Evolutionary conservation across 2,888 invertebrate genomes (phyloP).

Genomic region (Argyresthia albistria): DNA sequence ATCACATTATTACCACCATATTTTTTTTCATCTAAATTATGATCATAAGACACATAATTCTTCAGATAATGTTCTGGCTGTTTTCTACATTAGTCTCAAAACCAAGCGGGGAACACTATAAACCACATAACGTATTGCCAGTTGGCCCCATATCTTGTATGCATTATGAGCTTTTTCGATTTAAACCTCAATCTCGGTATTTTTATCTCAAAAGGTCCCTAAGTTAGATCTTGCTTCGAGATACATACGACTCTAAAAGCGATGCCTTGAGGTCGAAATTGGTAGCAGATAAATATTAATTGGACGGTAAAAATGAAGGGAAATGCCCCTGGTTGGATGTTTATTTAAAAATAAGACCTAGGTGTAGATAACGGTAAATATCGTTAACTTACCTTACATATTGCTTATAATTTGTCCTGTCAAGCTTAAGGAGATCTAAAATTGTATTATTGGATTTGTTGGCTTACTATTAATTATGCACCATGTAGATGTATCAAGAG

Average conservation of each 20-base stretch:
- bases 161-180: slow-evolving; percentile 68
- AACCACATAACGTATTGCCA: slow-evolving; percentile 71
- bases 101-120: slow-evolving; percentile 56
- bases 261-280: too few species aligned
- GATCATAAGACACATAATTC: slow-evolving; percentile 35
- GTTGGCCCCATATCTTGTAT: slow-evolving; percentile 63
- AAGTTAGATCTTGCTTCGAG: too few species aligned
- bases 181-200: slow-evolving; percentile 14
- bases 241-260: too few species aligned
- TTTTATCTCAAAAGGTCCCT: neutral
- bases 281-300: too few species aligned
- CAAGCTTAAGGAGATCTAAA: too few species aligned
- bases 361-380: slow-evolving; percentile 31
- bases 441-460: too few species aligned
- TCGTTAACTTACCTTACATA: neutral
- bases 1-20: too few species aligned
- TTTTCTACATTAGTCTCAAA: slow-evolving; percentile 56
- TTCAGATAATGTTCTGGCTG: slow-evolving; percentile 27
- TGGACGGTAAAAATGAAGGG: slow-evolving; percentile 18
- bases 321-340: slow-evolving; percentile 47
- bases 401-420: too few species aligned
- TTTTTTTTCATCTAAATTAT: too few species aligned
- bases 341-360: slow-evolving; percentile 54
- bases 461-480: too few species aligned
- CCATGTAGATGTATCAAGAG: too few species aligned